A percentile compares a stretch with the other conserved stretches of the same genome.
Evolutionary conservation across 2,113 vertebrate species (phyloP).

Genomic region (Acanthochromis polyacanthus): DNA sequence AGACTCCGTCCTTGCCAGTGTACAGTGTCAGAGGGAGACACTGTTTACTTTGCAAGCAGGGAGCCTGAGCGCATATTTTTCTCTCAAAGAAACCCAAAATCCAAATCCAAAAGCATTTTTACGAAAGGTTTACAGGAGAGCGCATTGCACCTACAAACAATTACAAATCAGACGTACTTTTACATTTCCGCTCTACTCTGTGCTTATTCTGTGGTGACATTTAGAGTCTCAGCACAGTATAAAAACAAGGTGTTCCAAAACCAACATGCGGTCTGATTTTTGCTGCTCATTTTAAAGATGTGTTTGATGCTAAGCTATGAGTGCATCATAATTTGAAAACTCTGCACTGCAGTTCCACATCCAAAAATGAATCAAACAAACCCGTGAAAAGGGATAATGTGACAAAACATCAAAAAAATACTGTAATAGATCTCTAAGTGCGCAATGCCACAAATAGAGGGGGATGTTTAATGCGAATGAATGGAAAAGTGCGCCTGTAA

Average conservation of each 20-base stretch:
- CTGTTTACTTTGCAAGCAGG: slow-evolving; percentile 4
- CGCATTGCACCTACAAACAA: not conserved
- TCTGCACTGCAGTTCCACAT: not conserved
- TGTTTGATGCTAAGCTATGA: slow-evolving; percentile 6
- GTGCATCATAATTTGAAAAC: not conserved
- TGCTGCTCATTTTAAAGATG: not conserved
- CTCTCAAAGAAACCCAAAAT: slow-evolving; percentile 14
- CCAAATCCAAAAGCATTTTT: not conserved
- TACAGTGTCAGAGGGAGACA: slow-evolving; percentile 55
- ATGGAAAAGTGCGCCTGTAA: not conserved
- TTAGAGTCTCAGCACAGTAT: not conserved
- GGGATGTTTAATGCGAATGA: not conserved
- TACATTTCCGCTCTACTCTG: too few relatives aligned
- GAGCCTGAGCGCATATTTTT: not conserved
- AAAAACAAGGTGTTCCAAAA: slow-evolving; percentile 1
- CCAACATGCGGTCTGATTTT: not conserved
- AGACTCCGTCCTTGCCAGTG: slow-evolving; percentile 44
- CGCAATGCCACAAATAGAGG: not conserved
- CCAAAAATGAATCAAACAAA: not conserved
- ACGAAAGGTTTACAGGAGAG: not conserved
- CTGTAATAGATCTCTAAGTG: not conserved
- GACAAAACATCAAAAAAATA: not conserved
- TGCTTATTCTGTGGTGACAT: too few relatives aligned
- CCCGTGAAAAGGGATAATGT: not conserved
- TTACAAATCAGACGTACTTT: not conserved